Conservation (phyloP, 2,797 vertebrate species). For the Monodelphis domestica region DNA sequence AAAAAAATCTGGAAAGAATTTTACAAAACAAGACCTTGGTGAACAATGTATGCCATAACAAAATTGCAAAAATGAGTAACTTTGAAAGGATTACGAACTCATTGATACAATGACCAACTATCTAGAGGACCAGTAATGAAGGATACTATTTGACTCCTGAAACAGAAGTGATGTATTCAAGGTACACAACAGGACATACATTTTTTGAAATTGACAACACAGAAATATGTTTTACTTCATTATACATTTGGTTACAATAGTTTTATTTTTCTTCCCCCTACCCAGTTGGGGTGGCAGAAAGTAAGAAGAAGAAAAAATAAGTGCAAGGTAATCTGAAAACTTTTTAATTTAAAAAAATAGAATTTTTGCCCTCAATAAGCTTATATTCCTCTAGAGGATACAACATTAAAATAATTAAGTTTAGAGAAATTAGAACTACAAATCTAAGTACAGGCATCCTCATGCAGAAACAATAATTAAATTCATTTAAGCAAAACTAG, state of each 20-base stretch:
- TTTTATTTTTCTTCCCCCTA: neutral
- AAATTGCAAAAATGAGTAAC: neutral
- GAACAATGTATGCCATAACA: neutral
- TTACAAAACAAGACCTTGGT: neutral
- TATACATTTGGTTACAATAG: neutral
- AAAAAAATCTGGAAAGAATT: neutral
- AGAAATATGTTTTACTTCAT: neutral
- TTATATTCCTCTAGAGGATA: neutral
- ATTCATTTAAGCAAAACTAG: neutral
- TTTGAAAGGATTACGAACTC: neutral
- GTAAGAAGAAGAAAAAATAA: neutral
- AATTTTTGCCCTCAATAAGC: neutral
- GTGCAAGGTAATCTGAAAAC: neutral
- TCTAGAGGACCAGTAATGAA: neutral
- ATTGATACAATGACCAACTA: neutral
- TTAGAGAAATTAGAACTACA: neutral
- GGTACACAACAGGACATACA: neutral
- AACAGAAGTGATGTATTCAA: neutral
- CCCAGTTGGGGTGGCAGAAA: neutral
- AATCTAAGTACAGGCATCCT: neutral
- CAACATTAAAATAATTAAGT: neutral
- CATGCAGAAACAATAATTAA: neutral
- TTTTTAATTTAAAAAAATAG: neutral
- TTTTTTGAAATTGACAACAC: neutral
- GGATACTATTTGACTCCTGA: neutral